Base-by-base conservation (phyloP, 2,113 vertebrate species). In the Maylandia zebra region DNA sequence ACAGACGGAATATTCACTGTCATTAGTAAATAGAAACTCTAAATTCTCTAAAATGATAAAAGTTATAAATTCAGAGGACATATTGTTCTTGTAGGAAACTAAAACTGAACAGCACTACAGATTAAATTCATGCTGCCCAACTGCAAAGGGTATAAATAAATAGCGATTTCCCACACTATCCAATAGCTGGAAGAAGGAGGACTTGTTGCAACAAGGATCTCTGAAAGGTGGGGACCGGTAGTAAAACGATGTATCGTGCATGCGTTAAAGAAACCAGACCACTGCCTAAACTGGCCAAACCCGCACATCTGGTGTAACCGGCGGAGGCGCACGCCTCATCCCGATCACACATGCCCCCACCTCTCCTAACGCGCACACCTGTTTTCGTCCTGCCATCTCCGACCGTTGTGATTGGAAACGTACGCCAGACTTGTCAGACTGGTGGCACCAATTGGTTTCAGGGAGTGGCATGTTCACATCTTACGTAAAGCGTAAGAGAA, bases 241-340 rank as follows among this genome's bases (percentile, higher is more conserved):
- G 36, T 48, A 22, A 7, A 32, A 22, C 11, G 19, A 7, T 7
- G 34, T 82, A 16, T 86, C 71, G 7, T 6, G 14, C 19, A 48
- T 36, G n/a, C 9, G 4, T 9, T 22, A 41, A 52, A 43, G 50
- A 64, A 76, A 61, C 78, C 64, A 50, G 64, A 27, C 55, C 89
- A 78, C 81, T 87, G 56, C 83, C 43, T 22, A 84, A 94, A 64
- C 90, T 36, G 83, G 90, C 36, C 82, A 61, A 87, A 95, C 96
- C 84, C 89, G 95, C 84, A 83, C 36, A 86, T 90, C 96, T 83
- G 91, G 96, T 95, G 59, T 64, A 55, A 91, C 96, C 86, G 57
- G 95, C 89, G 30, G 30, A 82, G n/a, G 17, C 84, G 19, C 16
- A 83, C 56, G 71, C 71, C 52, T 81, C 74, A 85, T 36, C 34